Evolutionary conservation across 2,888 invertebrate species (phyloP).

Genomic region (Stenodera caucasica): DNA sequence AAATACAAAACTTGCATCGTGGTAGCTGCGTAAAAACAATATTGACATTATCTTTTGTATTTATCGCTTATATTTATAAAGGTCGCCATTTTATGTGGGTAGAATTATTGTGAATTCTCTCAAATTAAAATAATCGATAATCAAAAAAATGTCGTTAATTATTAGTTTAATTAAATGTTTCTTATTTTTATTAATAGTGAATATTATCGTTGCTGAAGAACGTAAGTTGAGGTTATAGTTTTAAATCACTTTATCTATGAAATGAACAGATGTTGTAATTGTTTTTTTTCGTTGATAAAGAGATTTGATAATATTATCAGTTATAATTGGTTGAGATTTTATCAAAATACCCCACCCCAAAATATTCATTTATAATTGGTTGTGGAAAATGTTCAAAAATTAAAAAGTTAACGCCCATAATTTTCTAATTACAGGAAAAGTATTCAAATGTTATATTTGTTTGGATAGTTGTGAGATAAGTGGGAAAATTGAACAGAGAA

Average conservation of each 20-base stretch:
- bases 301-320: not conserved
- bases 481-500: not conserved
- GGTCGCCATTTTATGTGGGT: too few species aligned
- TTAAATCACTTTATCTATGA: not conserved
- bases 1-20: too few species aligned
- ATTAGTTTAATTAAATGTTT: not conserved
- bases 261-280: not conserved
- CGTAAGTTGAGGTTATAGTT: not conserved
- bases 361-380: not conserved
- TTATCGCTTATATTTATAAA: too few species aligned
- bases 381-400: not conserved
- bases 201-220: not conserved
- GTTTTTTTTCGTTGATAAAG: not conserved
- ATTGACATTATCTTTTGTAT: too few species aligned
- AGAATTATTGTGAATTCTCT: too few species aligned
- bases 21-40: too few species aligned
- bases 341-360: not conserved
- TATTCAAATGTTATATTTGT: slow-evolving; percentile 12
- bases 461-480: not conserved
- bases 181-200: not conserved
- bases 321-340: not conserved
- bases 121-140: too few species aligned
- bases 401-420: too few species aligned
- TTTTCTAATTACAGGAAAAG: not conserved
- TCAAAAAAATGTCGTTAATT: not conserved